Conservation (phyloP, 37 sponge, comb jelly and placozoan species). For the Mnemiopsis leidyi region DNA sequence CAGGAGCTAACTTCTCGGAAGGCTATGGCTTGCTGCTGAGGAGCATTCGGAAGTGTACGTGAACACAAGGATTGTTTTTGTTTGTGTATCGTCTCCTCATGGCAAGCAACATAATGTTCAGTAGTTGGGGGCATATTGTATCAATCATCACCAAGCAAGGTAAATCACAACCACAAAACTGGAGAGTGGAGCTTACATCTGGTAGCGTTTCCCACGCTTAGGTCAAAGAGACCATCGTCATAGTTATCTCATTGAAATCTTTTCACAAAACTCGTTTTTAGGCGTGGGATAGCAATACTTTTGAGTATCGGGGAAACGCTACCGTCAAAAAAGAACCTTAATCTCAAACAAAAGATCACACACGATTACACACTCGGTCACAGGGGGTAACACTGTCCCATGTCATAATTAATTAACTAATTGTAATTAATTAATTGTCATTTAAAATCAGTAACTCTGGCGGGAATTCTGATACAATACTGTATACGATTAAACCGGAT, state of each 20-base stretch:
- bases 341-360: not conserved
- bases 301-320: not conserved
- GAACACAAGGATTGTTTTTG: no score
- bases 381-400: not conserved
- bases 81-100: no score
- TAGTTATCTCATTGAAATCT: no score
- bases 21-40: not conserved
- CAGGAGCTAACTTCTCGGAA: not conserved
- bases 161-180: no score
- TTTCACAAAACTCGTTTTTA: no score
- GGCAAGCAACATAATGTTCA: no score
- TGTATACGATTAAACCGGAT: not conserved
- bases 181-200: no score
- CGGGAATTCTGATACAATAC: not conserved
- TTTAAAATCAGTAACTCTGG: not conserved
- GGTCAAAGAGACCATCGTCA: no score
- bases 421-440: not conserved
- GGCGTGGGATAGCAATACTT: not conserved
- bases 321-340: not conserved
- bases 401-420: not conserved
- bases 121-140: no score
- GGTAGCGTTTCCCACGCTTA: no score
- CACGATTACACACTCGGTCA: not conserved
- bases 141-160: no score
- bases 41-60: no score